Evolutionary conservation across 2,797 vertebrate genomes (phyloP).

Genomic region (Girardinus metallicus): DNA sequence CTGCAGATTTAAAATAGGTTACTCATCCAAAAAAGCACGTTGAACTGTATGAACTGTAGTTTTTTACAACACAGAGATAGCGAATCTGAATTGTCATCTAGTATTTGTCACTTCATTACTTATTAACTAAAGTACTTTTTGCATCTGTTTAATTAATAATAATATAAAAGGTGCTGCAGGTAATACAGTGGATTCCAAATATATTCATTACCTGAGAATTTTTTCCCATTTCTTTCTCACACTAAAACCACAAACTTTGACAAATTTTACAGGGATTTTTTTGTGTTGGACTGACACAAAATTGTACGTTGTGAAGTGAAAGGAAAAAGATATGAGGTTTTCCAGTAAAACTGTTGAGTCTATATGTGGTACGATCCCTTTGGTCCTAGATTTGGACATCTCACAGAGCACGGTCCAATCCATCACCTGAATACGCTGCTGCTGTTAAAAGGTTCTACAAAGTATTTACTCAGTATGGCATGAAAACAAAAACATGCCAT

Average conservation of each 20-base stretch:
- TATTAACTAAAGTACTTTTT: not conserved
- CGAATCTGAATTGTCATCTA: not conserved
- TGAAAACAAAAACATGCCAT: not conserved
- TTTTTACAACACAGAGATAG: not conserved
- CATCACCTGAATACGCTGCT: too few relatives aligned
- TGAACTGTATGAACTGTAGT: not conserved
- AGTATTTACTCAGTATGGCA: not conserved
- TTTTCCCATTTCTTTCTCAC: not conserved
- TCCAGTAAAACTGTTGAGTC: not conserved
- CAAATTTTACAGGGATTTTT: not conserved
- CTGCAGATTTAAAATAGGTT: not conserved
- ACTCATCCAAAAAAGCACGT: not conserved
- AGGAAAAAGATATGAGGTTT: not conserved
- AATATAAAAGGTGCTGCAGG: not conserved
- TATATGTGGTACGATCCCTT: not conserved
- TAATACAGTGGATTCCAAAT: not conserved
- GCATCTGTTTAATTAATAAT: not conserved
- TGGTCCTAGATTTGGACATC: not conserved
- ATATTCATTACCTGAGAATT: not conserved
- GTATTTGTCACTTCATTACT: not conserved
- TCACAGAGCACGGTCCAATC: not conserved
- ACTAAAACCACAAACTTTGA: not conserved
- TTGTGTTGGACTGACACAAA: not conserved
- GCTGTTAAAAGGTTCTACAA: not conserved
- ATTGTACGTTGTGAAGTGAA: not conserved